Base-by-base conservation (phyloP, 2,797 vertebrate genomes). In the Brachymystax lenok region DNA sequence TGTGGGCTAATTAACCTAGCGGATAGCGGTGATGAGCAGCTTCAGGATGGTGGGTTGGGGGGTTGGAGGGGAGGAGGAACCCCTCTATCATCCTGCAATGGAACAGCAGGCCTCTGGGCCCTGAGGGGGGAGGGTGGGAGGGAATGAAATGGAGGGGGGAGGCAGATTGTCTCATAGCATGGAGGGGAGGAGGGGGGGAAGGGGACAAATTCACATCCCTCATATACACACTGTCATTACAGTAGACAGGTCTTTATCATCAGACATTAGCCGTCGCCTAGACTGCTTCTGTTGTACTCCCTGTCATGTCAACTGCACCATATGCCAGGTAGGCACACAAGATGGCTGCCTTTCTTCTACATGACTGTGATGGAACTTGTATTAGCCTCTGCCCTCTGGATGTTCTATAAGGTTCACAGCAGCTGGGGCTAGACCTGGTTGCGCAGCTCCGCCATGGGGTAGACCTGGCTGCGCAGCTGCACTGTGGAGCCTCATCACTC, bases 1-100 rank as follows among this genome's bases (percentile, higher is more conserved):
- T 81, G 89, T 90, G 86, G 83, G 89, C 89, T 94, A 93, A 94
- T 94, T 94, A 94, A 87, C 59, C 56, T 7, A 63, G 59, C 73
- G 82, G 89, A 88, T 91, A 90, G 90, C 69, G 66, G 80, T 88
- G 90, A 92, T 88, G 92, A 93, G 89, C 85, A 80, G 40, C 40
- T 10, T 46, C 40, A 12, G 74, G 88, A 84, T 87, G 76, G 83
- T 46, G 74, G 89, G 90, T 90, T 56, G 74, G 86, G 82, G 75
- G 73, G 86, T 10, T 40, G 40, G 35, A 24, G 35, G 40, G 40
- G 2, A 3, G 10, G 8, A 10, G 40, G 40, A 40, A 46, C 8
- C 40, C 40, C 40, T 46, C 40, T 46, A 46, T 46, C 40, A 46
- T 46, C 10, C 40, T 46, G 40, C 40, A 46, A 46, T 46, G 40